Evolutionary conservation across 2,113 vertebrate species (phyloP).

Genomic region (Merops nubicus): DNA sequence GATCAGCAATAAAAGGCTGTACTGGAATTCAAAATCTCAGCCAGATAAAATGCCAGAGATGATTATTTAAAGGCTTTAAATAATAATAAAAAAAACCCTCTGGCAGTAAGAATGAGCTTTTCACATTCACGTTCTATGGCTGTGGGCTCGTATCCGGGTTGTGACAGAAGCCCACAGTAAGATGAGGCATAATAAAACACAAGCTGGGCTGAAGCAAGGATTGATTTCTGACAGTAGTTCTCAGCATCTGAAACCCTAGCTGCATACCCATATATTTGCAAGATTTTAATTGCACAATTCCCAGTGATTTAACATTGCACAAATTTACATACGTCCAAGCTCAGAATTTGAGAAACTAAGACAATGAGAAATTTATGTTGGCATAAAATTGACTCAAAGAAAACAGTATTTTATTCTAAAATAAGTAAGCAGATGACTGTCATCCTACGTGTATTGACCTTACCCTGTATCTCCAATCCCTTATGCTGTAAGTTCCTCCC

Average conservation of each 20-base stretch:
- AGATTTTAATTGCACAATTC: background rate
- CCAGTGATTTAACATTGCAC: background rate
- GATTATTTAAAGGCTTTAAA: conserved; percentile 53
- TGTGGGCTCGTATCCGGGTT: background rate
- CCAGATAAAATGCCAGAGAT: conserved; percentile 41
- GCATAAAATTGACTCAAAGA: background rate
- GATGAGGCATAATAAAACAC: conserved; percentile 23
- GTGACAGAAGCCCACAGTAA: conserved; percentile 37
- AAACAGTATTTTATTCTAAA: background rate
- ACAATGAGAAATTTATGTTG: background rate
- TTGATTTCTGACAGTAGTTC: background rate
- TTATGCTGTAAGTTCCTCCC: background rate
- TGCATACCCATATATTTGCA: background rate
- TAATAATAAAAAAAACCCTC: background rate
- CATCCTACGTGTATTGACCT: background rate
- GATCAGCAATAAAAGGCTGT: conserved; percentile 42
- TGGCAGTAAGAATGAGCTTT: conserved; percentile 3
- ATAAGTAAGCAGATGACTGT: background rate
- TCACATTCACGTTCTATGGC: background rate
- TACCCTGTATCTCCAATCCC: background rate
- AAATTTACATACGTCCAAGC: background rate
- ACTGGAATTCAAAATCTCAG: conserved; percentile 19
- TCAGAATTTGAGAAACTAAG: background rate
- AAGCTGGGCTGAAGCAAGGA: background rate
- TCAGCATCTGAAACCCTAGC: background rate